Evolutionary conservation across 2,888 invertebrate species (phyloP), one percentile per base, ranked within the genome.

Genomic region (Nemoura dubitans): DNA sequence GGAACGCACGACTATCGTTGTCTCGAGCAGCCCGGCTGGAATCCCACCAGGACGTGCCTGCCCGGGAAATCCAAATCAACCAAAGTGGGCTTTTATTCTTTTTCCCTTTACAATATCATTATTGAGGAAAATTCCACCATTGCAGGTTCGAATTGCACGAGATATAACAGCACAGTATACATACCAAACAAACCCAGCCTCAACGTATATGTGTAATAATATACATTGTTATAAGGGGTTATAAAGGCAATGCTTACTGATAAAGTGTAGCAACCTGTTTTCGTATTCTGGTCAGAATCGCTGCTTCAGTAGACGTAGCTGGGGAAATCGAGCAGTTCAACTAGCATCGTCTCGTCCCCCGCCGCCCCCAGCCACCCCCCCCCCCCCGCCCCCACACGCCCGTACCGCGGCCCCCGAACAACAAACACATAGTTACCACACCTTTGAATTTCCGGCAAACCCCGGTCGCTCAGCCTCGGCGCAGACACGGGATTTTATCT

Each of bases 291-390:
- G 10, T 42, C 83, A 42, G 26, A 27, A 25, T n/a, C 27, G 16
- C 43, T n/a, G 43, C 83, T 42, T 25, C 26, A 59, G 59, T 83
- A n/a, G 83, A 83, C 36, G 83, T 83, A 83, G 83, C 83, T 83
- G 83, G 83, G 83, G 83, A 83, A 83, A 83, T 83, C 83, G 83
- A 83, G 83, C 83, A 83, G n/a, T 42, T 42, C 16, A 59, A 59
- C 59, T 59, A 59, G 59, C 59, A 59, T 59, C 29, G 30, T 30
- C 27, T 28, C 81, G 21, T 29, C 28, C 81, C 27, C 78, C 14
- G 7, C 78, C 78, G 27, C 78, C 78, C 78, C 14, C 36, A 3
- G 5, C 5, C 36, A 36, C 36, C 5, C 10, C 78, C 36, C 6
- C 2, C 16, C 30, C 82, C 82, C 1, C 25, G 14, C 36, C 10